These are phyloP conservation scores for Drosophila algonquin DNA, from an alignment of 2,888 invertebrate genomes.

Conservation along the genomic window DNA sequence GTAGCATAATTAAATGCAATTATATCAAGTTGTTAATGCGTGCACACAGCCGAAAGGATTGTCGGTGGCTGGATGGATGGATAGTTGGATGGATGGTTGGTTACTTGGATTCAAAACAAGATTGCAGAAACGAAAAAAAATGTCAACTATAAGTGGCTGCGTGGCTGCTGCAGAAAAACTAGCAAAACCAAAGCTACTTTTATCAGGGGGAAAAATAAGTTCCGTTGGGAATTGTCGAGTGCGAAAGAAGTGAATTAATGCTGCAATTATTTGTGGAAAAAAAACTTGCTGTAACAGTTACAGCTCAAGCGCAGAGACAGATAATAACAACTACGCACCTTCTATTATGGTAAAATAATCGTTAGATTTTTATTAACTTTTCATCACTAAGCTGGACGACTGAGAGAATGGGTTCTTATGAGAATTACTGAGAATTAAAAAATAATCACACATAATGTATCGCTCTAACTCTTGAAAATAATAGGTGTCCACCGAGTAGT, in stretches of 20 bases:
- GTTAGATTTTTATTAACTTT: too few relatives aligned
- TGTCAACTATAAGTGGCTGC: not conserved
- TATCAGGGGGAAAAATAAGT: not conserved
- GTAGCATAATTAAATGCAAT: conserved; percentile 69
- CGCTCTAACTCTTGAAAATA: too few relatives aligned
- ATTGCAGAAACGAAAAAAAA: not conserved
- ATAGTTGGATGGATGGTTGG: not conserved
- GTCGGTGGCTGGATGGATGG: conserved; percentile 6
- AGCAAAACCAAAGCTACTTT: not conserved
- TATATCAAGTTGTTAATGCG: conserved; percentile 47
- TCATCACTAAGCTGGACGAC: too few relatives aligned
- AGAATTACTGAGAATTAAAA: too few relatives aligned
- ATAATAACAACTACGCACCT: too few relatives aligned
- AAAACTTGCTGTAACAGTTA: not conserved
- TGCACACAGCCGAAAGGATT: conserved; percentile 15
- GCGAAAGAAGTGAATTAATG: not conserved
- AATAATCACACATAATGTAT: too few relatives aligned
- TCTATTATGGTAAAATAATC: too few relatives aligned
- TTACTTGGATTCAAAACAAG: not conserved
- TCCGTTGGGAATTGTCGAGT: not conserved
- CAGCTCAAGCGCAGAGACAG: not conserved
- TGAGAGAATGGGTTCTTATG: too few relatives aligned
- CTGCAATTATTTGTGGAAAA: not conserved
- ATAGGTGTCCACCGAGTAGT: too few relatives aligned
- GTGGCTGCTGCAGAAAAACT: not conserved